phyloP scores from a whole-genome alignment of 2,797 vertebrate species.

The Enteromius trimaculatus region DNA sequence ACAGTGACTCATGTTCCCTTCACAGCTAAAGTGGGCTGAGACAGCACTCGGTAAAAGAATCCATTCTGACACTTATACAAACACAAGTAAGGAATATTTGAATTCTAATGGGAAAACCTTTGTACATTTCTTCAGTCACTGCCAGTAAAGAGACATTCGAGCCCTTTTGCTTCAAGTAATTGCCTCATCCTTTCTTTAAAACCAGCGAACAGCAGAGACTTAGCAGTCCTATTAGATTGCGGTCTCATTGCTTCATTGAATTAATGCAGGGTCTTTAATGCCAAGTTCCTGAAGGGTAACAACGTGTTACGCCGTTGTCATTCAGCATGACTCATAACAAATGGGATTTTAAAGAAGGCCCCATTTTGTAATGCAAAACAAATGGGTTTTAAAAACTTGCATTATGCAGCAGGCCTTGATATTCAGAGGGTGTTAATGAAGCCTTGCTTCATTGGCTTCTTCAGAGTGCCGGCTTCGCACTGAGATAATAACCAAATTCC shows the following conservation, averaged over 20 bases:
- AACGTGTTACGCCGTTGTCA: conserved; percentile 23
- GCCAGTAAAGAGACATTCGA: conserved; percentile 56
- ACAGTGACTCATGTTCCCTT: conserved; percentile 11
- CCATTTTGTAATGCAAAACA: conserved; percentile 44
- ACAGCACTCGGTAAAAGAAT: conserved; percentile 30
- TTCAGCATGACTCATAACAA: conserved; percentile 47
- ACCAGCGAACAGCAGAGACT: conserved; percentile 22
- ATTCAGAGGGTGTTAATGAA: conserved; percentile 44
- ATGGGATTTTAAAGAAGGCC: conserved; percentile 35
- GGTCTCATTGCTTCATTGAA: conserved; percentile 36
- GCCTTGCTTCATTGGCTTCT: conserved; percentile 31
- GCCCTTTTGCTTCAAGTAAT: conserved; percentile 74
- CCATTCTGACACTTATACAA: conserved; percentile 51
- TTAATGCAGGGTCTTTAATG: conserved; percentile 39
- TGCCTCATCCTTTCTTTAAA: conserved; percentile 54
- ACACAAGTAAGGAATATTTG: conserved; percentile 63
- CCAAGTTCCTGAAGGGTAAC: conserved; percentile 25
- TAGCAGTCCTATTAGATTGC: conserved; percentile 43
- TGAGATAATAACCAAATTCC: conserved; percentile 51
- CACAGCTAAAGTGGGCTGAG: conserved; percentile 27
- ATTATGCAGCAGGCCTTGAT: conserved; percentile 29
- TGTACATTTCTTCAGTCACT: conserved; percentile 61
- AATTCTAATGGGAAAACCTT: conserved; percentile 63
- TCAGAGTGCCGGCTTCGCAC: conserved; percentile 28
- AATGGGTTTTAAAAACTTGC: conserved; percentile 43